Base-by-base conservation (phyloP, 2,888 invertebrate species). In the Amphipoea lucens region DNA sequence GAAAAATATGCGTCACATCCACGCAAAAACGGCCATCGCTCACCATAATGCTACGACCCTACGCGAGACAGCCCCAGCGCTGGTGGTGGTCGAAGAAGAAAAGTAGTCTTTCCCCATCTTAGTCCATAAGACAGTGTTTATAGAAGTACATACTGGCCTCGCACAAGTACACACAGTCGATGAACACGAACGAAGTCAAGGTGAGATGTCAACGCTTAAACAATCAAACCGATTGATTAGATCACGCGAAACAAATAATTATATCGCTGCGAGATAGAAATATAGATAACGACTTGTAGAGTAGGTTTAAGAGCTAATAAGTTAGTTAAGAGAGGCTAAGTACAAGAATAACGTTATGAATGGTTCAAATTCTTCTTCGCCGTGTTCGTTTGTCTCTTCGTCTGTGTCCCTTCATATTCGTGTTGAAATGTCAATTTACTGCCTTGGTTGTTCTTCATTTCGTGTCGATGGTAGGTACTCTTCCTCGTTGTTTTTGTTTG, bases 221-320 rank as follows among this genome's bases (percentile, higher is more conserved):
- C 87, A 90, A 89, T 88, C 87, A 86, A 88, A 79, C 23, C 84
- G 84, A 88, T 89, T 83, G 83, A 89, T 83, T 89, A 86, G 87
- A 89, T 88, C 91, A 90, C 88, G 92, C 90, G 85, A 90, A 88
- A 84, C 83, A 81, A 90, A 90, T 90, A 87, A 89, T 84, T 83
- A 80, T 82, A 87, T 87, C 82, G 75, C 72, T 77, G 48, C 42
- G 40, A 67, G 83, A 85, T 83, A 84, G 71, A 71, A 75, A 79
- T 81, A 76, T 84, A 80, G 84, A 86, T 90, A 77, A 74, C 67
- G 48, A 77, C 36, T 57, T 70, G 14, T 40, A 62, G 20, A 85
- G 40, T 79, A 51, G 63, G 42, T 80, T 63, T 54, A 14, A 51
- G 23, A 79, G 51, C 7, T 48, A 62, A 66, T 74, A 66, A 57